These are phyloP conservation scores for Argyresthia goedartella DNA, from an alignment of 2,888 invertebrate species.

Conservation along the genomic window DNA sequence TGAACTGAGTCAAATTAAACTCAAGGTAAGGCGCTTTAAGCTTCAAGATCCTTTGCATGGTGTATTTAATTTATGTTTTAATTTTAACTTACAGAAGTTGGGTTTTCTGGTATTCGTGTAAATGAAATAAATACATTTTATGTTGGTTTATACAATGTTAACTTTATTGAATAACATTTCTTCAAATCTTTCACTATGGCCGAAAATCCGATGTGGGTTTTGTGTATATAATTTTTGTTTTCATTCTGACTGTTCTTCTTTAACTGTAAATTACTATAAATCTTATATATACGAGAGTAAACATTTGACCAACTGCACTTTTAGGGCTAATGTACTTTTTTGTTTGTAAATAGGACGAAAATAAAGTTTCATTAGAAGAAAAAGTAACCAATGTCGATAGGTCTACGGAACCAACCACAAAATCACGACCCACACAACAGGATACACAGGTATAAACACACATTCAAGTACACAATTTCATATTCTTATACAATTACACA, in stretches of 20 bases:
- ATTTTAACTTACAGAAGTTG: background rate
- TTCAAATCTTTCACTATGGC: background rate
- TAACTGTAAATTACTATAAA: background rate
- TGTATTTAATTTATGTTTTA: background rate
- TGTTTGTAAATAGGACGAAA: slow-evolving; percentile 55
- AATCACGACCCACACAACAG: slow-evolving; percentile 57
- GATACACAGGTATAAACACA: slow-evolving; percentile 30
- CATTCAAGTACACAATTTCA: slow-evolving; percentile 28
- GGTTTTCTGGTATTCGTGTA: background rate
- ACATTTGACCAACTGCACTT: background rate
- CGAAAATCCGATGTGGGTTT: background rate
- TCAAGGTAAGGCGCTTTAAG: slow-evolving; percentile 46
- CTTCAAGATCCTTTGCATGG: slow-evolving; percentile 2
- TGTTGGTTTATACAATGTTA: background rate
- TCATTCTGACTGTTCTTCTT: background rate
- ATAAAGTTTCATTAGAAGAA: slow-evolving; percentile 39
- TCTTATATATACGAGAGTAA: background rate
- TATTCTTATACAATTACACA: background rate
- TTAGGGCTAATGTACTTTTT: background rate
- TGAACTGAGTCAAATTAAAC: slow-evolving; percentile 47
- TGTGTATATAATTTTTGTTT: background rate
- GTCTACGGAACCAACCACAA: slow-evolving; percentile 47
- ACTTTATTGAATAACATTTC: background rate
- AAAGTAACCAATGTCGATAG: slow-evolving; percentile 36
- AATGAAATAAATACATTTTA: background rate